Base-by-base conservation (phyloP, 2,113 vertebrate genomes). In the Anarrhichthys ocellatus region DNA sequence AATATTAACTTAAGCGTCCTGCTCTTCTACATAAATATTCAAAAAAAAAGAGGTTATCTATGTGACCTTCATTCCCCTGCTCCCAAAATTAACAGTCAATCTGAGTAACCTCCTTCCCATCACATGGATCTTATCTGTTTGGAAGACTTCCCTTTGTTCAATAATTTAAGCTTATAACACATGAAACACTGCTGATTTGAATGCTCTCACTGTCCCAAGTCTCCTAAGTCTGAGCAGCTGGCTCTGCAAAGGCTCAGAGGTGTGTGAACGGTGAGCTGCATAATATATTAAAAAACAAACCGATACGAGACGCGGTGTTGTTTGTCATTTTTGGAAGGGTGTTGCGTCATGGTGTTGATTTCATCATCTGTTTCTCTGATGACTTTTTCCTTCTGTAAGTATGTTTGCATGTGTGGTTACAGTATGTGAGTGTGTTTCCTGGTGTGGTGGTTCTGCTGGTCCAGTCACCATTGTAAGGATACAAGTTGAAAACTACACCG, bases 361-460 rank as follows among this genome's bases (percentile, higher is more conserved):
- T 90, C 67, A 78, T 87, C 76, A 63, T 83, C 29, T 80, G 59
- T 69, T 70, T 72, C 58, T 72, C 44, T 63, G 48, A 77, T 76
- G 24, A 15, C 59, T 67, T 70, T 73, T 78, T 75, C 40, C 46
- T 80, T 77, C 76, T 89, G 15, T 71, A 62, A 86, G 82, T 89
- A 74, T 89, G 92, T 90, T 82, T 93, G 88, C 79, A 73, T 92
- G 91, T 88, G 86, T 92, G 90, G 80, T 77, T 56, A 52, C 54
- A 59, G 74, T 85, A 75, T 90, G 86, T 68, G 91, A 87, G 88
- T 83, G 84, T 83, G 86, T 83, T 80, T 65, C 90, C 90, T 24
- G 68, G 75, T 34, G 56, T 61, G 86, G 89, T 54, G 80, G 68
- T 76, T 72, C 92, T 76, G 94, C 94, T 87, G 94, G 94, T 89